A percentile compares a stretch with the other conserved stretches of the same genome.
These are phyloP conservation scores for Manduca sexta DNA, from an alignment of 1,140 invertebrate species.

Conservation along the genomic window DNA sequence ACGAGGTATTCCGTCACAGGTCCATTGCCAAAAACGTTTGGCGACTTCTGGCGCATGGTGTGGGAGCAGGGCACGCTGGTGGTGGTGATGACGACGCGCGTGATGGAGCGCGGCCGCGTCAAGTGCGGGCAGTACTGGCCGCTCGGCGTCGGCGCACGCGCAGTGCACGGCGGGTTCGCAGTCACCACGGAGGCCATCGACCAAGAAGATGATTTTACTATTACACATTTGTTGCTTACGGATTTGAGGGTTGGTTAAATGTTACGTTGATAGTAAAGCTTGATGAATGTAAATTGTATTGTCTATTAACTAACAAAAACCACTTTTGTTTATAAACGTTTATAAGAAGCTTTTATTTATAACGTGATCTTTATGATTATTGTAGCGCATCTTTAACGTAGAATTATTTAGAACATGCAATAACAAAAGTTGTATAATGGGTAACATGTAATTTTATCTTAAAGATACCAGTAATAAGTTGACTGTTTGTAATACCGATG, in stretches of 20 bases:
- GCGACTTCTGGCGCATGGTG: constrained; percentile 97
- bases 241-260: constrained; percentile 82
- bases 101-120: constrained; percentile 88
- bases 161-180: constrained; percentile 84
- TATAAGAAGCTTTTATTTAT: no score
- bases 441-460: no score
- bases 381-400: no score
- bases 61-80: constrained; percentile 94
- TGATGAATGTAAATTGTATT: not conserved
- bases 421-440: no score
- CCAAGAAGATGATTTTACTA: constrained; percentile 87
- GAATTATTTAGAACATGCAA: no score
- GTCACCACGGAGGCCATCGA: constrained; percentile 86
- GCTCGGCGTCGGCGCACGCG: constrained; percentile 76
- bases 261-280: no score
- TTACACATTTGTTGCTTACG: constrained; percentile 86
- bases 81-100: constrained; percentile 95
- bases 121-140: constrained; percentile 98
- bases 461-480: no score
- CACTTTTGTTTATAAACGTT: no score
- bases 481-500: no score
- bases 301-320: no score
- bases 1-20: constrained; percentile 74
- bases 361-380: no score
- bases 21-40: constrained; percentile 92